Conservation (phyloP, 1,140 invertebrate species). For the Macrocentrus cingulum region DNA sequence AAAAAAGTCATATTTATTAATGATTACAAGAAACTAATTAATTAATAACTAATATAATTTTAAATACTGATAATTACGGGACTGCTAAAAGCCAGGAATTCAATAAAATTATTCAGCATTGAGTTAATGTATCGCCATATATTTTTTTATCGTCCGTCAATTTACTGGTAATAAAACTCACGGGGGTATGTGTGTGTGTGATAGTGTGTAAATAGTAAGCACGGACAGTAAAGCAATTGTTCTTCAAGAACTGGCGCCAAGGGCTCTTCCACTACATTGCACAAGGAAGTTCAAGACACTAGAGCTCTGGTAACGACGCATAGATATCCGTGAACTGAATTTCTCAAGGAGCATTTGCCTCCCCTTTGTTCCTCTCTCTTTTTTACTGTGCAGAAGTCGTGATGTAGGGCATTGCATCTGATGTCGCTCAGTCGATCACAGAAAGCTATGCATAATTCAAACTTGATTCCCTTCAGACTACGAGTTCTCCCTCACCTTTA, state of each 20-base stretch:
- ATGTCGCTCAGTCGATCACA: constrained; percentile 19
- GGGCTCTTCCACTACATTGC: constrained; percentile 13
- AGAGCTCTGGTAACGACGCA: constrained; percentile 13
- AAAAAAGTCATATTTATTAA: too few relatives aligned
- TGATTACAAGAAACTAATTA: too few relatives aligned
- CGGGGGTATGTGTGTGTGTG: too few relatives aligned
- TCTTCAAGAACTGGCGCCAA: neutral
- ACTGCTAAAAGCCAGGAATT: too few relatives aligned
- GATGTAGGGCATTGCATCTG: neutral
- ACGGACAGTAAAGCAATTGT: too few relatives aligned
- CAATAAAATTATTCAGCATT: too few relatives aligned
- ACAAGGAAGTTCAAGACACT: constrained; percentile 8
- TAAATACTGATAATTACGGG: too few relatives aligned
- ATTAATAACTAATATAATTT: too few relatives aligned
- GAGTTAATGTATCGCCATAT: too few relatives aligned
- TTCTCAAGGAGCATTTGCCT: neutral
- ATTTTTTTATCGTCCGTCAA: too few relatives aligned
- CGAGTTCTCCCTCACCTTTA: constrained; percentile 1
- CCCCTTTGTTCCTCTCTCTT: neutral
- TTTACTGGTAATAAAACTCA: too few relatives aligned
- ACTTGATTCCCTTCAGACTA: constrained; percentile 14
- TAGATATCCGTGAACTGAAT: constrained; percentile 20
- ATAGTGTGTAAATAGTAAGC: too few relatives aligned
- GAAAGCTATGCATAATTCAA: constrained; percentile 30
- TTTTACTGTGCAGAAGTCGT: neutral